These are phyloP conservation scores for Eira barbara DNA, from an alignment of 2,113 vertebrate species.

Conservation along the genomic window DNA sequence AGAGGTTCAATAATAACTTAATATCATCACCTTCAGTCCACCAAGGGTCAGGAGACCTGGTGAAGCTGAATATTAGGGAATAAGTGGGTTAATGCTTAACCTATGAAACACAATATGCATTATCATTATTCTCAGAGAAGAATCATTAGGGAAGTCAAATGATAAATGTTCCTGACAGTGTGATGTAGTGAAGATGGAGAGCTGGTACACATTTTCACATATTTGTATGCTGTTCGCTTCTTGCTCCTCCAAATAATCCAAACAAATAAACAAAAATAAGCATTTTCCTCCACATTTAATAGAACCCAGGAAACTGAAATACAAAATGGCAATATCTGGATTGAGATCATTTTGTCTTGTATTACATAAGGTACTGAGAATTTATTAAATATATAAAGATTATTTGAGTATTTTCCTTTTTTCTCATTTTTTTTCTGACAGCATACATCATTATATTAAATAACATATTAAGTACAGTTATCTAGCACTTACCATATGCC, in stretches of 20 bases:
- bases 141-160: neutral
- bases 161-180: neutral
- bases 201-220: neutral
- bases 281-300: neutral
- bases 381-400: neutral
- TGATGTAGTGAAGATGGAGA: neutral
- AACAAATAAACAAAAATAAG: neutral
- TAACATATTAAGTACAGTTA: neutral
- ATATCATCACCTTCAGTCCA: neutral
- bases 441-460: neutral
- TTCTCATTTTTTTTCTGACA: neutral
- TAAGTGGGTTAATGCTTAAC: neutral
- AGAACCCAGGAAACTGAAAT: neutral
- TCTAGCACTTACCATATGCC: neutral
- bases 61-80: neutral
- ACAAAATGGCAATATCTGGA: neutral
- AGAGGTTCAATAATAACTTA: neutral
- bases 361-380: neutral
- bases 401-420: neutral
- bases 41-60: neutral
- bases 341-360: neutral
- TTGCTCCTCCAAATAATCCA: neutral
- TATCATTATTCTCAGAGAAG: neutral
- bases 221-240: neutral
- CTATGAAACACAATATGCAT: neutral